Percentiles rank a stretch among this genome's conserved stretches.
phyloP scores from a whole-genome alignment of 1,140 invertebrate species.

The Drosophila watanabei region DNA sequence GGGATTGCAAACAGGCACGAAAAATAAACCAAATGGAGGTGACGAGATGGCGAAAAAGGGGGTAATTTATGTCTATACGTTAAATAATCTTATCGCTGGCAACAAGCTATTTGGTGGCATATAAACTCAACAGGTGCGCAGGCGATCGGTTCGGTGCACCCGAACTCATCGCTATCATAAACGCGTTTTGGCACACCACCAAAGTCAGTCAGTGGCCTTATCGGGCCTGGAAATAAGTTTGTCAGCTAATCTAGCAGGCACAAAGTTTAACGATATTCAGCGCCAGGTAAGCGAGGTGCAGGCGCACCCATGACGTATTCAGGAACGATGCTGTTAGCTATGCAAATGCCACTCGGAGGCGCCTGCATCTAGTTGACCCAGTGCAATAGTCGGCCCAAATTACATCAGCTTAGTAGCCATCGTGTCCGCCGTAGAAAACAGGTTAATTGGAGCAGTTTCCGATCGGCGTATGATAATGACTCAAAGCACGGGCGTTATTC shows the following conservation, averaged over 20 bases:
- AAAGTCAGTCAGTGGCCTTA: constrained; percentile 43
- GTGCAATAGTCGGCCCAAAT: constrained; percentile 65
- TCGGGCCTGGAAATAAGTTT: constrained; percentile 64
- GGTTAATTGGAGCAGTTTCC: constrained; percentile 53
- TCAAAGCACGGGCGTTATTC: constrained; percentile 24
- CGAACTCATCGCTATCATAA: constrained; percentile 34
- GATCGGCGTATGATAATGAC: constrained; percentile 19
- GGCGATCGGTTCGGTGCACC: constrained; percentile 58
- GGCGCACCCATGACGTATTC: constrained; percentile 51
- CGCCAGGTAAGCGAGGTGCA: constrained; percentile 41
- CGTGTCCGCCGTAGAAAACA: constrained; percentile 33
- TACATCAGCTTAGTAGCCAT: constrained; percentile 63
- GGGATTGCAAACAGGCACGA: constrained; percentile 19
- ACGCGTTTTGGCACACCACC: constrained; percentile 50
- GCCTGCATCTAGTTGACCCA: constrained; percentile 71
- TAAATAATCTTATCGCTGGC: constrained; percentile 71
- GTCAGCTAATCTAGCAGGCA: constrained; percentile 64
- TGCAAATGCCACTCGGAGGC: constrained; percentile 11
- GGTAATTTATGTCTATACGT: constrained; percentile 65
- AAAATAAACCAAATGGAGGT: constrained; percentile 15
- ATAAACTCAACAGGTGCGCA: constrained; percentile 71
- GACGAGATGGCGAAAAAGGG: constrained; percentile 20
- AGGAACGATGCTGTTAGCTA: constrained; percentile 23
- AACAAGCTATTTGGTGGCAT: constrained; percentile 69
- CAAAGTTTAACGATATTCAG: constrained; percentile 52